Base-by-base conservation (phyloP, 2,888 invertebrate genomes). In the Eupithecia subfuscata region DNA sequence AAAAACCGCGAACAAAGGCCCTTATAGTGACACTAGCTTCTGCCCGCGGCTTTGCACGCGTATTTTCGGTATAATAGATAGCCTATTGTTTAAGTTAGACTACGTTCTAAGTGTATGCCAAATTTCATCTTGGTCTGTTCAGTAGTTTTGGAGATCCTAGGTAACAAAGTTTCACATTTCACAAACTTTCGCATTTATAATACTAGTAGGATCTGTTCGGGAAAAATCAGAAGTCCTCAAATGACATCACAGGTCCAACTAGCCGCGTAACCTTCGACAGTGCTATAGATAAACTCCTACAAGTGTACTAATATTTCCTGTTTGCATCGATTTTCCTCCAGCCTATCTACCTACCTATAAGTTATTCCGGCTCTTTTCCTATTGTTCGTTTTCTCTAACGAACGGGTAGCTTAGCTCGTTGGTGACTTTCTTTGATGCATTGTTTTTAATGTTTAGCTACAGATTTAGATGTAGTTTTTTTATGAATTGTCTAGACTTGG, bases 281-380 rank as follows among this genome's bases (percentile, higher is more conserved):
- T 14, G 12, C 11, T 56, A 56, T 56, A 11, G 60, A 60, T 60
- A 60, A 25, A 12, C 22, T 22, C 12, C 12, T 22, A 60, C 12
- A 14, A 60, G 6, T 12, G 22, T 60, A 56, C 22, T 56, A 12
- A 56, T 60, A 25, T 60, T 60, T 60, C 60, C 60, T 60, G 60
- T 60, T 60, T 60, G 60, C 5, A 60, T 60, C 25, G 60, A 60
- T 60, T 60, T 60, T 60, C 60, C 60, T 60, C 60, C 60, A 22
- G 60, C 60, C 22, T 60, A 12, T 60, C 25, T 56, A 11, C 22
- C n/a, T 56, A 56, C 56, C 56, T 56, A 22, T 3, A 56, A 9
- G 56, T 56, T 22, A 56, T 22, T 56, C 22, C 22, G 8, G 4
- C 56, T n/a, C 45, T 16, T 18, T 11, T 56, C 22, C 3, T 22